Conservation (phyloP, 2,113 vertebrate genomes). For the Eupsittula cactorum region DNA sequence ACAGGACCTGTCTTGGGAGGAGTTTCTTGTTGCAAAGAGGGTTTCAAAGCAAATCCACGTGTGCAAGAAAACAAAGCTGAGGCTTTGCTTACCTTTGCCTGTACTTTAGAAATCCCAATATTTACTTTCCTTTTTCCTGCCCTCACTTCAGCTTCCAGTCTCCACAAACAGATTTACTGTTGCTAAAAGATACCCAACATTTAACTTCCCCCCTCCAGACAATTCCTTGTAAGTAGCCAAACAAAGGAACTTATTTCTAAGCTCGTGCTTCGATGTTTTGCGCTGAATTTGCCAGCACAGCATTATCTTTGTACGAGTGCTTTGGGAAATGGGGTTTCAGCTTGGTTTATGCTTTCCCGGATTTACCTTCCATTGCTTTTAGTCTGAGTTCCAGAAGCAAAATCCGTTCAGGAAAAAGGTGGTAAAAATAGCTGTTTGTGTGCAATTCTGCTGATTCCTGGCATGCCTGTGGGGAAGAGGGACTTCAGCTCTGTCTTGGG, state of each 20-base stretch:
- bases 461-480: background rate
- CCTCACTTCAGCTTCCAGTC: background rate
- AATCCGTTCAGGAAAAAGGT: background rate
- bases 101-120: slow-evolving; percentile 30
- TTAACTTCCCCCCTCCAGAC: background rate
- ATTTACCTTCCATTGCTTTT: background rate
- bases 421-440: background rate
- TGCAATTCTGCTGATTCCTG: background rate
- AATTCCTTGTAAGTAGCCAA: background rate
- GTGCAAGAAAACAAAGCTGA: background rate
- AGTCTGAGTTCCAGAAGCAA: background rate
- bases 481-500: background rate
- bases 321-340: slow-evolving; percentile 22
- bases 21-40: background rate
- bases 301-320: background rate
- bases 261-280: background rate
- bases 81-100: background rate
- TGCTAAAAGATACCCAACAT: background rate
- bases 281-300: background rate
- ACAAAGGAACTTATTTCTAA: background rate
- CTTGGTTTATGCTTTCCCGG: background rate
- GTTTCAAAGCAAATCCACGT: background rate
- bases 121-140: background rate
- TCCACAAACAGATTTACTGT: background rate
- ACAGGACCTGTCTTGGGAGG: background rate